Percentiles rank a stretch among this genome's conserved stretches.
Conservation (phyloP, 1,140 invertebrate genomes). For the Heliothis virescens region DNA sequence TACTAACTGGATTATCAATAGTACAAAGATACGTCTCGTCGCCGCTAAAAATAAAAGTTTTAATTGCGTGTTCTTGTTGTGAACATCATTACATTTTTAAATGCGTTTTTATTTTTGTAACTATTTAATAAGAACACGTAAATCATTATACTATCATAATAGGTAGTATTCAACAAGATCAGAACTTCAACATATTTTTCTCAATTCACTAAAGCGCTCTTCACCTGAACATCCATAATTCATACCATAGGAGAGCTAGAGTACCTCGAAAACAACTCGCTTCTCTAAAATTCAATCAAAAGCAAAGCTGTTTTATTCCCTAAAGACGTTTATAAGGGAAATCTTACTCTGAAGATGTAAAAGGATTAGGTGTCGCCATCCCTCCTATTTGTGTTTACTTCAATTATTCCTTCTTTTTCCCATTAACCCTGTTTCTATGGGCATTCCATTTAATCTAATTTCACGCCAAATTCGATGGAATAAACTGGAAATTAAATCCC, state of each 20-base stretch:
- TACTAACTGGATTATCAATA: background rate
- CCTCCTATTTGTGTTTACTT: slow-evolving; percentile 33
- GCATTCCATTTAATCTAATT: slow-evolving; percentile 16
- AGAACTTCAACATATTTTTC: background rate
- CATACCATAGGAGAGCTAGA: background rate
- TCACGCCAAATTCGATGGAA: slow-evolving; percentile 5
- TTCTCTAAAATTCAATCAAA: slow-evolving; percentile 56
- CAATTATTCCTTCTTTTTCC: slow-evolving; percentile 36
- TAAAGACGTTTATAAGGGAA: slow-evolving; percentile 52
- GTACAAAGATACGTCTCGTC: too few relatives aligned
- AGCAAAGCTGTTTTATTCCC: slow-evolving; percentile 54
- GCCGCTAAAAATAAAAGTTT: too few relatives aligned
- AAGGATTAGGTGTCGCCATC: slow-evolving; percentile 50
- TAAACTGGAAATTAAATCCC: slow-evolving; percentile 23
- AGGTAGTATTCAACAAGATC: background rate
- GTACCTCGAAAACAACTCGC: slow-evolving; percentile 1
- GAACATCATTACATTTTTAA: too few relatives aligned
- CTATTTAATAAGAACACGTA: too few relatives aligned
- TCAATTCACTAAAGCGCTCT: background rate
- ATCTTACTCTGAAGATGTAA: slow-evolving; percentile 56
- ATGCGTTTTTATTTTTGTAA: too few relatives aligned
- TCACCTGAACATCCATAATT: background rate
- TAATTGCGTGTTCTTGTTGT: too few relatives aligned
- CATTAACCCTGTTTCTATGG: slow-evolving; percentile 24
- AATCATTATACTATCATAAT: too few relatives aligned